A percentile compares a stretch with the other conserved stretches of the same genome.
These are phyloP conservation scores for Agrenia bidenticulata DNA, from an alignment of 2,888 invertebrate genomes.

Conservation along the genomic window DNA sequence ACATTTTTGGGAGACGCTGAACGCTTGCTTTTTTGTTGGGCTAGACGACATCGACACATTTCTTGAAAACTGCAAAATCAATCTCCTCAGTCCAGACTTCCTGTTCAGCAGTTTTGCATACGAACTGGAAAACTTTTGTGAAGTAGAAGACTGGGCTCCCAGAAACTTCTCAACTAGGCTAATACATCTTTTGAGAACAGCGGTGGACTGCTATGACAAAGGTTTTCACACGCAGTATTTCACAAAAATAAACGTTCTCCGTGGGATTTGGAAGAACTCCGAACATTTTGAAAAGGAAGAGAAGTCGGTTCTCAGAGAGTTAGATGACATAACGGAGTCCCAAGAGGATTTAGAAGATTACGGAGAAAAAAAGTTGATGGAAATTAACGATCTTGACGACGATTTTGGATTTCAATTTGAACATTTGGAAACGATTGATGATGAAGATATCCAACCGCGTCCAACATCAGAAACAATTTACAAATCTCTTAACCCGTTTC, in stretches of 20 bases:
- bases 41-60: constrained; percentile 32
- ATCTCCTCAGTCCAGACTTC: constrained; percentile 36
- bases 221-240: constrained; percentile 50
- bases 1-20: constrained; percentile 46
- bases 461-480: constrained; percentile 41
- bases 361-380: constrained; percentile 33
- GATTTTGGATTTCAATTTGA: constrained; percentile 49
- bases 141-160: constrained; percentile 48
- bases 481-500: constrained; percentile 35
- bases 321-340: constrained; percentile 44
- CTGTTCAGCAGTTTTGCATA: constrained; percentile 43
- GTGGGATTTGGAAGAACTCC: constrained; percentile 37
- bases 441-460: constrained; percentile 20
- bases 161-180: constrained; percentile 45
- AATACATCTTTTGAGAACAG: constrained; percentile 30
- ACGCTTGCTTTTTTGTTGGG: constrained; percentile 43
- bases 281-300: constrained; percentile 31
- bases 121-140: constrained; percentile 45
- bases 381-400: constrained; percentile 44
- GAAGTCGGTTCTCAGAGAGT: constrained; percentile 32
- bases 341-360: constrained; percentile 43
- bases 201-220: constrained; percentile 47
- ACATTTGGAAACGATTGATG: constrained; percentile 38
- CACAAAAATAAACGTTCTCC: constrained; percentile 47
- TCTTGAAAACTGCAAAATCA: constrained; percentile 11